Base-by-base conservation (phyloP, 2,888 invertebrate species). In the Hesperia comma region DNA sequence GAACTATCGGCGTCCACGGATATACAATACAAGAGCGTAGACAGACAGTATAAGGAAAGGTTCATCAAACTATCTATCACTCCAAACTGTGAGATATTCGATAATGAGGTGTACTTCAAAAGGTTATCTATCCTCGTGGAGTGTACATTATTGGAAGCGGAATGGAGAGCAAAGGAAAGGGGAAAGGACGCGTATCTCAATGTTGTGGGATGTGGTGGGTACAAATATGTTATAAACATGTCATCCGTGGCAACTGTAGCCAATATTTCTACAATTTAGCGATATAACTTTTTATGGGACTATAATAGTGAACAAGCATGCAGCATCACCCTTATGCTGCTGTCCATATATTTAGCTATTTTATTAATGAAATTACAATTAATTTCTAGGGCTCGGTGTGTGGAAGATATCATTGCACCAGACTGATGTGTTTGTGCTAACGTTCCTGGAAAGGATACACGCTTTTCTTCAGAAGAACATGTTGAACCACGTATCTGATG, bases 391-490 rank as follows among this genome's bases (percentile, higher is more conserved):
- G 32, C 79, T 94, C 40, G 95, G 95, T 0, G 94, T 94, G 0
- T 95, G 95, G 95, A 93, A 84, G 75, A 83, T 93, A 40, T 91
- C 93, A 0, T 77, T 85, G 0, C 94, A 94, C 67, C 95, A 95
- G 76, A 91, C 93, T 53, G 84, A 93, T 69, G 87, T 94, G 56
- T 95, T 94, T 72, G 78, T 95, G n/a, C 87, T 94, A 63, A 93
- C 94, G 0, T 94, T 94, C 75, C 85, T 93, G 41, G 89, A 94
- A 55, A 88, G 95, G 15, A 76, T 94, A 5, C 85, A 86, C 33
- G 83, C 82, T n/a, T 81, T 94, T 69, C 79, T 95, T 7, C 79
- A 79, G 32, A 72, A 71, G 6, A 90, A 85, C 51, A 78, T 93
- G 68, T 78, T 95, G 10, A 78, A 81, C 5, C 86, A 93, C 70